Evolutionary conservation across 2,113 vertebrate genomes (phyloP).

Genomic region (Anarhynchus alexandrinus): DNA sequence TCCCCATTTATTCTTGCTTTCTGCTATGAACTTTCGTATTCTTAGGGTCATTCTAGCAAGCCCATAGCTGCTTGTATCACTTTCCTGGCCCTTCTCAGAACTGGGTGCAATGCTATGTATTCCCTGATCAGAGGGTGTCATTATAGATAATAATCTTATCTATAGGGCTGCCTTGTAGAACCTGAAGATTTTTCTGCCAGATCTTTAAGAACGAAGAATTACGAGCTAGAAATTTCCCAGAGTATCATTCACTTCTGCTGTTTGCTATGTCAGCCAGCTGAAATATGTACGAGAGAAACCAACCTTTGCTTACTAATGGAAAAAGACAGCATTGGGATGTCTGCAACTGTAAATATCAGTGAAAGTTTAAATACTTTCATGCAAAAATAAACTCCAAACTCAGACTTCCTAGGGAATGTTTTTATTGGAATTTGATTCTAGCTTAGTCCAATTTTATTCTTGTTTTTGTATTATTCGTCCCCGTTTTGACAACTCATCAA

Average conservation of each 20-base stretch:
- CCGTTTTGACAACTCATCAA: not conserved
- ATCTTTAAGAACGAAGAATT: not conserved
- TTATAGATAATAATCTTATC: not conserved
- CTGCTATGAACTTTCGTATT: not conserved
- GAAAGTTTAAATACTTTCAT: not conserved
- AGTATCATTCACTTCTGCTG: not conserved
- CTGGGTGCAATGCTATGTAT: not conserved
- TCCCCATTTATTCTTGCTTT: not conserved
- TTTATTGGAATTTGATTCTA: not conserved
- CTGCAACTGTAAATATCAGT: not conserved
- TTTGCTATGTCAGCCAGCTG: not conserved
- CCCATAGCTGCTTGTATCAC: not conserved
- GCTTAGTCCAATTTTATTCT: not conserved
- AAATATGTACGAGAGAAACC: not conserved
- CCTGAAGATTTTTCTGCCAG: not conserved
- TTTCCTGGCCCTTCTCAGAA: not conserved
- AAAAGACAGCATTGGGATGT: not conserved
- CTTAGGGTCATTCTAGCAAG: not conserved
- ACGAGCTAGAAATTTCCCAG: not conserved
- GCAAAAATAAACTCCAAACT: not conserved
- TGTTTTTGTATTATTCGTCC: conserved; percentile 3
- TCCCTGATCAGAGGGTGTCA: not conserved
- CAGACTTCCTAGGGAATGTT: not conserved
- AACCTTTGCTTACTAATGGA: not conserved
- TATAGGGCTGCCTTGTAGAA: not conserved